Percentiles rank a stretch among this genome's conserved stretches.
Conservation (phyloP, 2,888 invertebrate species). For the Thymelicus lineola region DNA sequence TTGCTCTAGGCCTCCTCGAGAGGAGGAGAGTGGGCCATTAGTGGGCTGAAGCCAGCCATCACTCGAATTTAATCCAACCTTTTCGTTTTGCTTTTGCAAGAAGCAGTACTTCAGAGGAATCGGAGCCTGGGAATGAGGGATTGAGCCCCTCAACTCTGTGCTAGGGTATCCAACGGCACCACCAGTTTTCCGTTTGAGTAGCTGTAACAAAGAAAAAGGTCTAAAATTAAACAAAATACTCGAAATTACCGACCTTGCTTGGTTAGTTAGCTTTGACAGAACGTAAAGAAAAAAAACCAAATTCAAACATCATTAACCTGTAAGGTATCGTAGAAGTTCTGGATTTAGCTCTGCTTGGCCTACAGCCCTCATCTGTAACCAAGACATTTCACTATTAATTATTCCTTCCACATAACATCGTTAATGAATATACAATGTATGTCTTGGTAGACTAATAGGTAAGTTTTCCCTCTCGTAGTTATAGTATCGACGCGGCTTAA, state of each 20-base stretch:
- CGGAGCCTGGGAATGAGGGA: slow-evolving; percentile 71
- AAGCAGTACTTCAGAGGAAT: slow-evolving; percentile 74
- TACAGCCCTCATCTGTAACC: slow-evolving; percentile 84
- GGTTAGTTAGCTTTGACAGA: slow-evolving; percentile 18
- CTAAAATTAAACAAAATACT: slow-evolving; percentile 40
- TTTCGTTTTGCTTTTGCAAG: slow-evolving; percentile 47
- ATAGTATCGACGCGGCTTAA: slow-evolving; percentile 73
- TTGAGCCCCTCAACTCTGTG: slow-evolving; percentile 79
- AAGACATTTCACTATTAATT: slow-evolving; percentile 60
- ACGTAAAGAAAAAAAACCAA: slow-evolving; percentile 30
- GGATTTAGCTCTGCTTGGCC: slow-evolving; percentile 84
- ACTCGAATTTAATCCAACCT: slow-evolving; percentile 16
- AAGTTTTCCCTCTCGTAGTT: slow-evolving; percentile 66
- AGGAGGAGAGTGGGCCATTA: too few relatives aligned
- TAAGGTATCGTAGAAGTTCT: slow-evolving; percentile 82
- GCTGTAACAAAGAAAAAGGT: slow-evolving; percentile 72
- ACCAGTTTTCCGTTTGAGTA: slow-evolving; percentile 85
- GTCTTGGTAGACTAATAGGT: slow-evolving; percentile 64
- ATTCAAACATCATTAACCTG: slow-evolving; percentile 69
- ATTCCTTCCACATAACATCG: slow-evolving; percentile 34
- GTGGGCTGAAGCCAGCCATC: too few relatives aligned
- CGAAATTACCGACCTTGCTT: background rate
- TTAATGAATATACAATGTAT: slow-evolving; percentile 48
- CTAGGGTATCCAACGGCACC: slow-evolving; percentile 85
- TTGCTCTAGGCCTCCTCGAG: too few relatives aligned